A percentile compares a stretch with the other conserved stretches of the same genome.
phyloP scores from a whole-genome alignment of 2,113 vertebrate genomes.

The Morone saxatilis region DNA sequence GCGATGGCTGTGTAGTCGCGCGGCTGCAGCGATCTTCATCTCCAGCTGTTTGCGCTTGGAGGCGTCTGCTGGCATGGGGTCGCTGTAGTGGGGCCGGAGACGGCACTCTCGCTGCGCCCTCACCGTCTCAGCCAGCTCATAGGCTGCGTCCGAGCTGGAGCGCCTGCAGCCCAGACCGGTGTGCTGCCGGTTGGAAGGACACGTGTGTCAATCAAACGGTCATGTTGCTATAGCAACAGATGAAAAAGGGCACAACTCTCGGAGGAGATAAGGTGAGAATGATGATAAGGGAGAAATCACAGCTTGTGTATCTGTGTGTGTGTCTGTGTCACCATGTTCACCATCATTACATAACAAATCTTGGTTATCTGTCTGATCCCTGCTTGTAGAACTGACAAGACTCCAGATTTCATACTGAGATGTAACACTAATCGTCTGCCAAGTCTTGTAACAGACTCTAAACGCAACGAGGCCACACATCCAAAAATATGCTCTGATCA shows the following conservation, averaged over 20 bases:
- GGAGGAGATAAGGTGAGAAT: background rate
- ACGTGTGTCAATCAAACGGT: constrained; percentile 62
- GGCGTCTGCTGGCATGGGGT: constrained; percentile 90
- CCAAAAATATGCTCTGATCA: constrained; percentile 43
- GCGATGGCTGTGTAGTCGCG: constrained; percentile 87
- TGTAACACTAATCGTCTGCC: constrained; percentile 31
- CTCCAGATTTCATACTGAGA: constrained; percentile 52
- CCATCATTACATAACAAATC: constrained; percentile 60
- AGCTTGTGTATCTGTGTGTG: background rate
- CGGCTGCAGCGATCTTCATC: constrained; percentile 91
- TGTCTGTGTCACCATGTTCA: background rate
- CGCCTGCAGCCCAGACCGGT: constrained; percentile 85
- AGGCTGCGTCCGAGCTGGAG: constrained; percentile 89
- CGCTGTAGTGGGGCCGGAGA: constrained; percentile 90
- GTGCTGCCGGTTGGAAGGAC: constrained; percentile 75
- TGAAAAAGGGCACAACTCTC: constrained; percentile 32
- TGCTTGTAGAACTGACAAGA: constrained; percentile 33
- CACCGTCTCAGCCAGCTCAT: constrained; percentile 86
- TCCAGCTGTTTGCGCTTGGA: constrained; percentile 93
- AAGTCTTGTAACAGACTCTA: constrained; percentile 32
- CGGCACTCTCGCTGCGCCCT: constrained; percentile 90
- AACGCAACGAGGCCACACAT: constrained; percentile 41
- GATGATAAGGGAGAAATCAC: constrained; percentile 18
- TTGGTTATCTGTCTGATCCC: constrained; percentile 54
- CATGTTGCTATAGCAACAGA: constrained; percentile 59